These are phyloP conservation scores for Melipona beecheii DNA, from an alignment of 2,888 invertebrate species.

Conservation along the genomic window DNA sequence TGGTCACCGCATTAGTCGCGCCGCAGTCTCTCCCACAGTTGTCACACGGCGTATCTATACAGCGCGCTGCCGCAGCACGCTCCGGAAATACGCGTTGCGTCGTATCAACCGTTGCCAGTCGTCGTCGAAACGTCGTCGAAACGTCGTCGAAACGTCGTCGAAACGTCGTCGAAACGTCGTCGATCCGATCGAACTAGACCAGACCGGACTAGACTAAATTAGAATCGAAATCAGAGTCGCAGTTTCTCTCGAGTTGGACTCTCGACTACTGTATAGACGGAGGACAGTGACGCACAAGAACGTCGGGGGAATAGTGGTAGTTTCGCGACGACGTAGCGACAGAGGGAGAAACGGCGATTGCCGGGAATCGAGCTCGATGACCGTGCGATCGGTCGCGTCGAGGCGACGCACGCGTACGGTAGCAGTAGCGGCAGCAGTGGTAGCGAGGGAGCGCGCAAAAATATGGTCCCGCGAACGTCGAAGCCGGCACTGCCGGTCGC, in stretches of 20 bases:
- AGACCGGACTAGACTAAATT: too few species aligned
- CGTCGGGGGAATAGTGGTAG: not conserved
- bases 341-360: not conserved
- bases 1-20: too few species aligned
- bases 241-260: too few species aligned
- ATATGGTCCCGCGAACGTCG: constrained; percentile 20
- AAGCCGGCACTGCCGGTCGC: not conserved
- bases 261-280: too few species aligned
- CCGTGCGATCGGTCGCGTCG: not conserved
- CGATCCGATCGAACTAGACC: too few species aligned
- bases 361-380: constrained; percentile 11
- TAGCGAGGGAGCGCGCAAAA: not conserved
- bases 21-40: too few species aligned
- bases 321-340: not conserved
- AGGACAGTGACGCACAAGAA: too few species aligned
- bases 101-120: not conserved
- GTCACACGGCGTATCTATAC: too few species aligned
- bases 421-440: too few species aligned
- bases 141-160: too few species aligned
- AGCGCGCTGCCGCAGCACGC: not conserved
- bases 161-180: not conserved
- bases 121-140: rapidly evolving
- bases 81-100: not conserved
- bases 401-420: not conserved
- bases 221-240: too few species aligned